These are phyloP conservation scores for Acromyrmex charruanus DNA, from an alignment of 1,140 invertebrate genomes.

Conservation along the genomic window DNA sequence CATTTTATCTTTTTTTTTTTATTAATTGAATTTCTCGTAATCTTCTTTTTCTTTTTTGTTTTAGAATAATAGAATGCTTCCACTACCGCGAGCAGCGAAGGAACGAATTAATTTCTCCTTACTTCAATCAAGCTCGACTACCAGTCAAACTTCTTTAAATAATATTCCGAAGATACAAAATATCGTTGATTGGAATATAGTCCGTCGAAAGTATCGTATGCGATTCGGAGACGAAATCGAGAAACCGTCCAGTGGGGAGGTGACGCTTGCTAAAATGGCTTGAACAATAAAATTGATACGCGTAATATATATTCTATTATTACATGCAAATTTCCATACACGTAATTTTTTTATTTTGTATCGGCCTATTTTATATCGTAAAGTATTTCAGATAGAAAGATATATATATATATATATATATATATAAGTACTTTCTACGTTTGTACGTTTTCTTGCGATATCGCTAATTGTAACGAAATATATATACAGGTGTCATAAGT, in stretches of 20 bases:
- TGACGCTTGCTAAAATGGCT: slow-evolving; percentile 40
- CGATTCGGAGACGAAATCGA: slow-evolving; percentile 90
- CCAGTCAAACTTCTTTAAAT: slow-evolving; percentile 92
- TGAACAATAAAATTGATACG: slow-evolving; percentile 20
- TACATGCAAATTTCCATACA: not conserved
- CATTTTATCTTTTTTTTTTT: not conserved
- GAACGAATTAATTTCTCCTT: slow-evolving; percentile 75
- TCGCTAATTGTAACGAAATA: slow-evolving; percentile 30
- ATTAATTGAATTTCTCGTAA: not conserved
- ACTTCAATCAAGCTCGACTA: slow-evolving; percentile 90
- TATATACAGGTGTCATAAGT: not conserved
- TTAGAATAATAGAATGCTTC: slow-evolving; percentile 76
- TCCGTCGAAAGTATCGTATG: slow-evolving; percentile 94
- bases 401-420: not conserved
- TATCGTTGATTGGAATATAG: slow-evolving; percentile 95
- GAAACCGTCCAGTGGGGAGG: slow-evolving; percentile 86
- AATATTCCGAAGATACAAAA: slow-evolving; percentile 92
- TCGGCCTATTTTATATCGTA: not conserved
- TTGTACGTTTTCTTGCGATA: slow-evolving; percentile 40
- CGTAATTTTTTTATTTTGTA: slow-evolving; percentile 39
- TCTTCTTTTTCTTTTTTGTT: not conserved
- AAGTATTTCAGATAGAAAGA: not conserved
- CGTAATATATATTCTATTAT: not conserved
- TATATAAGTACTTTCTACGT: slow-evolving; percentile 55
- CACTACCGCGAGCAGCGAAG: slow-evolving; percentile 66